These are phyloP conservation scores for Gavia stellata DNA, from an alignment of 2,113 vertebrate genomes.

Conservation along the genomic window DNA sequence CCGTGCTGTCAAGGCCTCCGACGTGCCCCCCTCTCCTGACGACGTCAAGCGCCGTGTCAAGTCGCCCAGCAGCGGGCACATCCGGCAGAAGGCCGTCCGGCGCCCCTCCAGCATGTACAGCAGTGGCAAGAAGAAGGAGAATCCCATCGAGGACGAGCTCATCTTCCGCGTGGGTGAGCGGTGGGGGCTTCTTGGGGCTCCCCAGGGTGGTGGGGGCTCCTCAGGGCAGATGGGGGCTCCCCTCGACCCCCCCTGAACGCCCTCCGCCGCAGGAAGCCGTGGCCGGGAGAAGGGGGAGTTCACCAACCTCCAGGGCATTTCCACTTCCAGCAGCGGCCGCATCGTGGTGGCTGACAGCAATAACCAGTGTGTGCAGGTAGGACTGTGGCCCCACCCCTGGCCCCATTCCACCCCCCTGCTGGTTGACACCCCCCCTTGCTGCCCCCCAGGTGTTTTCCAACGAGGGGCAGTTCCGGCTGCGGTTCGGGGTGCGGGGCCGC, in stretches of 20 bases:
- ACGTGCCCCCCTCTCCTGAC: constrained; percentile 86
- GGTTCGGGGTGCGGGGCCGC: constrained; percentile 92
- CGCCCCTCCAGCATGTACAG: constrained; percentile 97
- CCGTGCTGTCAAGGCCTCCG: constrained; percentile 82
- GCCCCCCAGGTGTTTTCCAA: constrained; percentile 88
- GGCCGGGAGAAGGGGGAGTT: constrained; percentile 94
- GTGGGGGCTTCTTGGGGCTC: not conserved
- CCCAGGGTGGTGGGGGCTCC: not conserved
- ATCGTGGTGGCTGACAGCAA: constrained; percentile 97
- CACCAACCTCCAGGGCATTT: constrained; percentile 95
- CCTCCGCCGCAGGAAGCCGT: constrained; percentile 75
- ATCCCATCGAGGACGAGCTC: constrained; percentile 79
- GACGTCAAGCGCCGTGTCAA: constrained; percentile 93
- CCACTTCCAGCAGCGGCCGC: constrained; percentile 84
- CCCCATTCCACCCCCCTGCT: rapidly evolving
- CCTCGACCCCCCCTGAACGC: not conserved
- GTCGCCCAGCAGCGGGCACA: constrained; percentile 88
- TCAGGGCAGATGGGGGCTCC: not conserved
- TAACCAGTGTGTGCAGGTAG: constrained; percentile 96
- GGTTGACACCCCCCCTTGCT: not conserved
- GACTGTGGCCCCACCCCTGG: not conserved
- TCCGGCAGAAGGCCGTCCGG: constrained; percentile 91
- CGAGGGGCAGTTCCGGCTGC: constrained; percentile 92
- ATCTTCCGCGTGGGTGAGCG: constrained; percentile 89
- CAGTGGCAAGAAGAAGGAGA: constrained; percentile 89